A percentile compares a stretch with the other conserved stretches of the same genome.
These are phyloP conservation scores for Tor tambroides DNA, from an alignment of 2,113 vertebrate genomes.

Conservation along the genomic window DNA sequence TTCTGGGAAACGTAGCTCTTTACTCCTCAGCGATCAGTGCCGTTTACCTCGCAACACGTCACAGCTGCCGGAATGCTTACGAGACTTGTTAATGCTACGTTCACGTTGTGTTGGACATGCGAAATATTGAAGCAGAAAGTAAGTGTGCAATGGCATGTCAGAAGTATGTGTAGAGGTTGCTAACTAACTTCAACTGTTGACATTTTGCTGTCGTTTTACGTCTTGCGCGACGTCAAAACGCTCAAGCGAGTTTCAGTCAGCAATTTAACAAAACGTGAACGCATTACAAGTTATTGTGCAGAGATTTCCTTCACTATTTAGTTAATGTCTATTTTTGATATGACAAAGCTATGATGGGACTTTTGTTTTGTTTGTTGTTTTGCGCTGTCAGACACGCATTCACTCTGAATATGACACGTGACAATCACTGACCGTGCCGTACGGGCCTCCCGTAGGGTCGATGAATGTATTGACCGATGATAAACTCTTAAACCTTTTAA, in stretches of 20 bases:
- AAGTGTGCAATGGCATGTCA: background rate
- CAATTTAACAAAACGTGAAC: background rate
- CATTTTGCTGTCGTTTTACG: background rate
- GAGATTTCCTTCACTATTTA: background rate
- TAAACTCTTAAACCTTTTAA: conserved; percentile 46
- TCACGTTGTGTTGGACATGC: background rate
- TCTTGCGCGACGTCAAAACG: background rate
- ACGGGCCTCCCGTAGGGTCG: conserved; percentile 25
- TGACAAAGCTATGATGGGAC: conserved; percentile 18
- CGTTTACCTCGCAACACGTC: conserved; percentile 38
- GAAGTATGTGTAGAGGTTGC: no score
- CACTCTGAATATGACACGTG: conserved; percentile 57
- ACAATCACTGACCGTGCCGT: conserved; percentile 67
- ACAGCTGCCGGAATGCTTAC: conserved; percentile 14
- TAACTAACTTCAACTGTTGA: background rate
- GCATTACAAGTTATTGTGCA: background rate
- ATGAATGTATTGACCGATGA: conserved; percentile 62
- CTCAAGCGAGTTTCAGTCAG: background rate
- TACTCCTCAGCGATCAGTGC: conserved; percentile 20
- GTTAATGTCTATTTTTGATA: background rate
- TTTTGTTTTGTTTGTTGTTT: background rate
- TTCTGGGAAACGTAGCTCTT: conserved; percentile 13
- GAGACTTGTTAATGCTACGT: background rate
- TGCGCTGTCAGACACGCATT: conserved; percentile 25
- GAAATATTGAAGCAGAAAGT: background rate